Evolutionary conservation across 2,113 vertebrate genomes (phyloP), one percentile per base, ranked within the genome.

Genomic region (Dasypus novemcinctus): DNA sequence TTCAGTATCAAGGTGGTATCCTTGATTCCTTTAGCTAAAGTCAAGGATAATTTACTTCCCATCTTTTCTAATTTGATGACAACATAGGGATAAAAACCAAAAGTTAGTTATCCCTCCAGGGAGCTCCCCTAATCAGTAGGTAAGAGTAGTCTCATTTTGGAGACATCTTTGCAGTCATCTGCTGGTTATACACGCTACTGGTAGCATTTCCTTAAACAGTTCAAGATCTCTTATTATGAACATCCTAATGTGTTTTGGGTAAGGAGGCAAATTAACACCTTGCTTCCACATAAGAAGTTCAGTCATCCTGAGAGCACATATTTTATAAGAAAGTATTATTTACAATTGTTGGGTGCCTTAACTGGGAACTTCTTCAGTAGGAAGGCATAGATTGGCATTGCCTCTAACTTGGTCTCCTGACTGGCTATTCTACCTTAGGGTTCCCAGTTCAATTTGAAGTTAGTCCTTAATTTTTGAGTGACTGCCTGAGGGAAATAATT

Each of bases 371-470:
- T 59, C 5, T 78, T 95, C 23, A 31, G 52, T 57, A 87, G 63
- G 21, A 74, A 81, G 38, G 1, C 33, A 59, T 3, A 81, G 2
- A 2, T 31, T 76, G 36, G 25, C 18, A 87, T 23, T 89, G 4
- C 10, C 7, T 82, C 63, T 17, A 75, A 27, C 13, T 49, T 85
- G 38, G 23, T 59, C 63, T 82, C 9, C 18, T 83, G 4, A 85
- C 23, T 76, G 61, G 6, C 18, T 91, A 15, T 8, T 20, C 69
- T 72, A 69, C 12, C 2, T 81, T 76, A 59, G 23, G 18, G 92
- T 90, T 92, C 29, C 54, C 20, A 91, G n/a, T 79, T 90, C 89
- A 94, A 27, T 29, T 69, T 87, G 63, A 90, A 52, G 38, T 18
- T 64, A n/a, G 1, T 85, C 7, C 36, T 75, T 72, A 59, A 66